Conservation (phyloP, 2,113 vertebrate genomes). For the Sprattus sprattus region DNA sequence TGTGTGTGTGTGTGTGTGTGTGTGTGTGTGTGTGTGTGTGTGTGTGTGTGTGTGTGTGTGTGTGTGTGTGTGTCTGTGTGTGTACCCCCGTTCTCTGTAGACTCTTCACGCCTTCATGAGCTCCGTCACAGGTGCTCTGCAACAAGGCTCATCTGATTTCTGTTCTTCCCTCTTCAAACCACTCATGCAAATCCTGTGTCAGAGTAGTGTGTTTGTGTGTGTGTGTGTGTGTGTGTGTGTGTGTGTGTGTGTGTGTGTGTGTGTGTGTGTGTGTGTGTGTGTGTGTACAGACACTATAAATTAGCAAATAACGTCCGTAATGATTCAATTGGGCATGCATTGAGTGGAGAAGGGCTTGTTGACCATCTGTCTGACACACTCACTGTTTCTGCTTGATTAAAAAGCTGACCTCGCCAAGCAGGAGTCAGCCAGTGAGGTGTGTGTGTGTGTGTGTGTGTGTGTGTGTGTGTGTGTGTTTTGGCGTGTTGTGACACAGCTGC, state of each 20-base stretch:
- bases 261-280: conserved; percentile 39
- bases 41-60: not conserved
- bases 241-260: conserved; percentile 26
- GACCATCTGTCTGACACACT: conserved; percentile 74
- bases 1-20: not conserved
- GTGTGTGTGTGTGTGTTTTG: conserved; percentile 41
- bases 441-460: conserved; percentile 51
- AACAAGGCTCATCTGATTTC: conserved; percentile 59
- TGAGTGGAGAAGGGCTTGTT: conserved; percentile 66
- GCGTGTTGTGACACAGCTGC: conserved; percentile 59
- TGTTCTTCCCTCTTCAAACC: conserved; percentile 36
- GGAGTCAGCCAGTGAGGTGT: conserved; percentile 53
- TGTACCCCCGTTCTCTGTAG: conserved; percentile 42
- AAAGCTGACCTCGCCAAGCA: conserved; percentile 68
- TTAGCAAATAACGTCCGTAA: conserved; percentile 71
- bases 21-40: not conserved
- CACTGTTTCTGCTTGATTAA: conserved; percentile 77
- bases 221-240: conserved; percentile 39
- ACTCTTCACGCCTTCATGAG: conserved; percentile 67
- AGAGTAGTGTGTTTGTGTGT: not conserved
- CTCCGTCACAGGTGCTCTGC: conserved; percentile 63
- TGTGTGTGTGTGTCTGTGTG: conserved; percentile 35
- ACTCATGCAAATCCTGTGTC: conserved; percentile 33
- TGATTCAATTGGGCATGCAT: conserved; percentile 72
- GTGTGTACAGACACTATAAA: conserved; percentile 47